Evolutionary conservation across 2,113 vertebrate genomes (phyloP).

Genomic region (Tricholaema leucomelas): DNA sequence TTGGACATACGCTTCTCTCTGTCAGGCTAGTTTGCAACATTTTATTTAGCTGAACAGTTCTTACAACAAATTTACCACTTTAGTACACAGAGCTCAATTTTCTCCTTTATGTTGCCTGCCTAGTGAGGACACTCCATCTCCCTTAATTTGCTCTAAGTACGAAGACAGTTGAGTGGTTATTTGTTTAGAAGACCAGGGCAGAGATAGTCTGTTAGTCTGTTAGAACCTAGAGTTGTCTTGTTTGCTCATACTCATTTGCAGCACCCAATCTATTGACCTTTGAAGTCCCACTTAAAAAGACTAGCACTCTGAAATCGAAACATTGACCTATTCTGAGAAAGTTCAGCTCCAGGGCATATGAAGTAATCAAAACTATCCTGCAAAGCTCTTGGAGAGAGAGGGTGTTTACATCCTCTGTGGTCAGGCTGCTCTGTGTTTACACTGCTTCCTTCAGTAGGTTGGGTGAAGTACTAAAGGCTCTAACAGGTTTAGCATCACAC

Average conservation of each 20-base stretch:
- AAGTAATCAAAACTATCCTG: not conserved
- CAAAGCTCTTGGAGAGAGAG: not conserved
- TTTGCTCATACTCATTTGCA: slow-evolving; percentile 29
- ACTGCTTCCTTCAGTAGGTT: not conserved
- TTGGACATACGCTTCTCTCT: not conserved
- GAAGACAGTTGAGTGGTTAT: not conserved
- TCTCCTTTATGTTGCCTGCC: not conserved
- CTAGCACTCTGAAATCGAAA: slow-evolving; percentile 34
- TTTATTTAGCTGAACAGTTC: slow-evolving; percentile 2
- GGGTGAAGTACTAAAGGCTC: not conserved
- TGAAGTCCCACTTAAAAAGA: slow-evolving; percentile 45
- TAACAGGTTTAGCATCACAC: not conserved
- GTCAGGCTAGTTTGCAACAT: not conserved
- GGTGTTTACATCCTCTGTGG: not conserved
- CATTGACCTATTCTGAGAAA: slow-evolving; percentile 6
- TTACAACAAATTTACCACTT: not conserved
- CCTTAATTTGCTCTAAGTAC: not conserved
- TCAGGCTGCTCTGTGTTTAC: not conserved
- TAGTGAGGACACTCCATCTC: slow-evolving; percentile 10
- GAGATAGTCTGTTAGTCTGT: not conserved
- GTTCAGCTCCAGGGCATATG: not conserved
- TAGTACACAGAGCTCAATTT: not conserved
- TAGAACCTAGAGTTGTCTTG: slow-evolving; percentile 7
- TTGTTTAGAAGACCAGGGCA: not conserved
- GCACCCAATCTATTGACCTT: not conserved